Evolutionary conservation across 2,888 invertebrate species (phyloP), one percentile per base, ranked within the genome.

Genomic region (Marronus borbonicus): DNA sequence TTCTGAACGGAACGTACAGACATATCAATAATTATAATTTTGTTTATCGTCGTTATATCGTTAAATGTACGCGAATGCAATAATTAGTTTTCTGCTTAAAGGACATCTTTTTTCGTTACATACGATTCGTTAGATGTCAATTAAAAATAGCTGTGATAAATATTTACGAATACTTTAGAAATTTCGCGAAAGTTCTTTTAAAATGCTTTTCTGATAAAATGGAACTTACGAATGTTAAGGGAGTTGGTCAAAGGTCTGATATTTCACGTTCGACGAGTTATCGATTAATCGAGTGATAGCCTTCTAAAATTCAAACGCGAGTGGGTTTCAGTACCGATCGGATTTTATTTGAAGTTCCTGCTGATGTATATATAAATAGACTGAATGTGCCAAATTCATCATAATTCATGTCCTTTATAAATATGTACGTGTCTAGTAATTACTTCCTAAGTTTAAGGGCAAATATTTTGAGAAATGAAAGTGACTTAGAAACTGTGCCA

Each of bases 71-170:
- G 31, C 31, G 31, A 44, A 12, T 8, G 44, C 12, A 44, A 12
- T 44, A 44, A 44, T 44, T 58, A 17, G 4, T 20, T 58, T 58
- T 20, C 8, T 24, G 4, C 20, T 58, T 58, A 58, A 20, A 58
- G 8, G 20, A 58, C 17, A 58, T 20, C 20, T 58, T 58, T 17
- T 4, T 58, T 58, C 20, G 17, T 58, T 50, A 36, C 31, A 4
- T 36, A 58, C 36, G n/a, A 72, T 74, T 20, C 44, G 20, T 60
- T 74, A 49, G 72, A 60, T 17, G 72, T 74, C 60, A 74, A 74
- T 74, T 74, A 74, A 39, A 60, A 60, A 39, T 60, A 74, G 60
- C 72, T 74, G 72, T 74, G 72, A 74, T 74, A 74, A 31, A 70
- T 74, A 60, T 68, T 70, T 58, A 31, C 55, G 20, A 70, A 70